Percentiles rank a stretch among this genome's conserved stretches.
Evolutionary conservation across 2,113 vertebrate species (phyloP).

Genomic region (Sigmodon hispidus): DNA sequence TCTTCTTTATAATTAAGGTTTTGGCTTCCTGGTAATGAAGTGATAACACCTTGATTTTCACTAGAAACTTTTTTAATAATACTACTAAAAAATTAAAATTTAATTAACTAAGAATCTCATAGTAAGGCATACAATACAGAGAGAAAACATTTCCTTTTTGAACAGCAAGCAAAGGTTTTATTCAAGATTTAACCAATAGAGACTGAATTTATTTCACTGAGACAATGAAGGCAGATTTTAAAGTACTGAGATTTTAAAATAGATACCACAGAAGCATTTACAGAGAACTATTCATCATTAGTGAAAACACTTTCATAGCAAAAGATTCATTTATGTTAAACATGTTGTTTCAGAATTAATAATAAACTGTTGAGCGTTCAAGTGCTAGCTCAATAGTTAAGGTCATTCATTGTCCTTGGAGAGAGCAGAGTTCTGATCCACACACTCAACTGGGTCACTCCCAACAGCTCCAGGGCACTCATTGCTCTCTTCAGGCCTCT

Average conservation of each 20-base stretch:
- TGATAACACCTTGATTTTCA: slow-evolving; percentile 4
- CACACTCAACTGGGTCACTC: not conserved
- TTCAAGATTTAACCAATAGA: too few relatives aligned
- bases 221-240: too few relatives aligned
- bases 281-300: too few relatives aligned
- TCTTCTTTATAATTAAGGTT: slow-evolving; percentile 36
- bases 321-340: not conserved
- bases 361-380: not conserved
- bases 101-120: slow-evolving; percentile 46
- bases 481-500: not conserved
- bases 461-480: not conserved
- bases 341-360: not conserved
- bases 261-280: too few relatives aligned
- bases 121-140: not conserved
- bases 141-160: not conserved
- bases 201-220: too few relatives aligned
- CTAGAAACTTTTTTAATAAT: slow-evolving; percentile 45
- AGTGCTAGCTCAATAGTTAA: not conserved
- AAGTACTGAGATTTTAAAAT: too few relatives aligned
- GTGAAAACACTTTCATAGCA: not conserved
- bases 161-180: too few relatives aligned
- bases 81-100: slow-evolving; percentile 54
- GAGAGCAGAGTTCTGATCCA: not conserved
- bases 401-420: not conserved
- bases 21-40: slow-evolving; percentile 57